Base-by-base conservation (phyloP, 1,140 invertebrate species). In the Pogonognathellus flavescens region DNA sequence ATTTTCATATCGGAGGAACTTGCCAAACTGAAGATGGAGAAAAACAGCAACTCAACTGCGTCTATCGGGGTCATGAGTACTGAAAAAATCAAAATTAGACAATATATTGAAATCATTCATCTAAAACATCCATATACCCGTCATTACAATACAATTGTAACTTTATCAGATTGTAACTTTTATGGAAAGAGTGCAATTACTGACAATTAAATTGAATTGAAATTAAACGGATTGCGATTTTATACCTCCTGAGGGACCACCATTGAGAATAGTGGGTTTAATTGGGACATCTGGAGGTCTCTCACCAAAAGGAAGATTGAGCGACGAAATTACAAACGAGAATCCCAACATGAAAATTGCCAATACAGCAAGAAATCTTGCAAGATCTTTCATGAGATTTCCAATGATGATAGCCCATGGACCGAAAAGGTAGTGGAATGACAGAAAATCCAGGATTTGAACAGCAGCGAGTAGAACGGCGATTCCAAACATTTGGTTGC, bases 291-390 rank as follows among this genome's bases (percentile, higher is more conserved):
- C 86, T 52, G 89, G 87, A n/a, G n/a, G n/a, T 76, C 89, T 87
- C 9, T 85, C 84, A 60, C 84, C 89, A 31, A 98, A 96, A 0
- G 97, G 97, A 90, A 98, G 97, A 92, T 99, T 99, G 50, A 99
- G 91, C 0, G 97, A 97, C 14, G 98, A 96, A 66, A 99, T n/a
- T n/a, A n/a, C n/a, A n/a, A n/a, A n/a, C n/a, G n/a, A n/a, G n/a
- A n/a, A n/a, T n/a, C n/a, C n/a, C 90, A 98, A 95, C 87, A 99
- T 96, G 91, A 99, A 99, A 91, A 99, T 98, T 16, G 96, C 94
- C 89, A 99, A 92, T 9, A 99, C 98, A 25, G 98, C 98, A 83
- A 99, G 92, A 91, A 99, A 99, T 87, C 98, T n/a, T n/a, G n/a
- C n/a, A n/a, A n/a, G n/a, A n/a, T n/a, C n/a, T n/a, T n/a, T n/a